A percentile compares a stretch with the other conserved stretches of the same genome.
Conservation (phyloP, 2,888 invertebrate genomes). For the Heliconius hortense region DNA sequence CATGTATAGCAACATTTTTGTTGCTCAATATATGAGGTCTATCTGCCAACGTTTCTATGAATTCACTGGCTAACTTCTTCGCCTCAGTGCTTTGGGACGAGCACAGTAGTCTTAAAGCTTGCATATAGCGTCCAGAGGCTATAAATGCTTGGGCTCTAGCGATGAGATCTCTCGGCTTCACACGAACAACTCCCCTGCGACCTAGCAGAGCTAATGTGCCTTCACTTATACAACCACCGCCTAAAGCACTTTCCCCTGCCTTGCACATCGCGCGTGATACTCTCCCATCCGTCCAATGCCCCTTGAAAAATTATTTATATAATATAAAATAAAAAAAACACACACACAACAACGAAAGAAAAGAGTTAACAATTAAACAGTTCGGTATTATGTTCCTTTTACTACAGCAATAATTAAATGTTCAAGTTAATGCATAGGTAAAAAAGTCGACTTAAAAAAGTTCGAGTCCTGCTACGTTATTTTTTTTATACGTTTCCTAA, state of each 20-base stretch:
- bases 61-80: conserved; percentile 55
- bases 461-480: too few relatives aligned
- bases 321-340: background rate
- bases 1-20: conserved; percentile 66
- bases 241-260: conserved; percentile 81
- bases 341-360: background rate
- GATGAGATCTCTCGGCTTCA: conserved; percentile 83
- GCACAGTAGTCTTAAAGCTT: conserved; percentile 66
- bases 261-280: conserved; percentile 85
- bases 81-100: conserved; percentile 59
- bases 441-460: too few relatives aligned
- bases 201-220: conserved; percentile 82
- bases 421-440: background rate
- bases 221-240: conserved; percentile 74
- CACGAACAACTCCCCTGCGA: conserved; percentile 84
- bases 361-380: background rate
- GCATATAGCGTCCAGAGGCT: conserved; percentile 80
- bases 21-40: conserved; percentile 62
- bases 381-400: background rate
- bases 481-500: too few relatives aligned
- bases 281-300: conserved; percentile 96
- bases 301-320: conserved; percentile 78
- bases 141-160: conserved; percentile 80
- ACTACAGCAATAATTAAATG: background rate
- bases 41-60: conserved; percentile 60